These are phyloP conservation scores for Pyrrhosoma nymphula DNA, from an alignment of 2,888 invertebrate species.

Conservation along the genomic window DNA sequence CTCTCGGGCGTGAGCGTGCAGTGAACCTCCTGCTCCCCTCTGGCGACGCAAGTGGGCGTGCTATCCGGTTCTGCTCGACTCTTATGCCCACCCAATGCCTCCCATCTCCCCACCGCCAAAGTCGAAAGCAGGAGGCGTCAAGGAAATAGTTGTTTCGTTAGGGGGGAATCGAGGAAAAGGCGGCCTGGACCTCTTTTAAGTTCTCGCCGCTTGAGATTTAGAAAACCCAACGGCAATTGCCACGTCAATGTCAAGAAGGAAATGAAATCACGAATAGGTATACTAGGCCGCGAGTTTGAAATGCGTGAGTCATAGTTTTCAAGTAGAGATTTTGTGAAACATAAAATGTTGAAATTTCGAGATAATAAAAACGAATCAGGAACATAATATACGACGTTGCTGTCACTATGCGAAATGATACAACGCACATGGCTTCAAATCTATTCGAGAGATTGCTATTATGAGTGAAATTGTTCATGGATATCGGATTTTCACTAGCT, in stretches of 20 bases:
- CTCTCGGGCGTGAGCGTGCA: neutral
- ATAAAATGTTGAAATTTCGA: neutral
- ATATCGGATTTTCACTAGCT: no score
- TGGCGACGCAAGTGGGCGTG: constrained; percentile 15
- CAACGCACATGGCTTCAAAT: no score
- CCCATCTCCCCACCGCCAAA: neutral
- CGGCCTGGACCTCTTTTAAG: neutral
- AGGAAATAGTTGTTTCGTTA: constrained; percentile 3
- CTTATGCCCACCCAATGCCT: neutral
- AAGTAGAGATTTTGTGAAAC: neutral
- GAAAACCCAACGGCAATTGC: neutral
- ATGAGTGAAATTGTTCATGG: no score
- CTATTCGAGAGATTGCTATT: no score
- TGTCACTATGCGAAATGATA: neutral
- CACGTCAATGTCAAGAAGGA: neutral
- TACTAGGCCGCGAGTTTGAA: neutral
- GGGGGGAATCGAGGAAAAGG: neutral
- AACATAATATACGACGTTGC: neutral
- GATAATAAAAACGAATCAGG: neutral
- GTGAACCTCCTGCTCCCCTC: neutral
- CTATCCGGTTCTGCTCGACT: constrained; percentile 22
- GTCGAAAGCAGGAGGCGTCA: neutral
- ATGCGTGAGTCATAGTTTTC: neutral
- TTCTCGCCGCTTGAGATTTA: neutral
- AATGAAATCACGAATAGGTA: neutral